These are phyloP conservation scores for Heliconius eleuchia DNA, from an alignment of 1,140 invertebrate genomes.

Conservation along the genomic window DNA sequence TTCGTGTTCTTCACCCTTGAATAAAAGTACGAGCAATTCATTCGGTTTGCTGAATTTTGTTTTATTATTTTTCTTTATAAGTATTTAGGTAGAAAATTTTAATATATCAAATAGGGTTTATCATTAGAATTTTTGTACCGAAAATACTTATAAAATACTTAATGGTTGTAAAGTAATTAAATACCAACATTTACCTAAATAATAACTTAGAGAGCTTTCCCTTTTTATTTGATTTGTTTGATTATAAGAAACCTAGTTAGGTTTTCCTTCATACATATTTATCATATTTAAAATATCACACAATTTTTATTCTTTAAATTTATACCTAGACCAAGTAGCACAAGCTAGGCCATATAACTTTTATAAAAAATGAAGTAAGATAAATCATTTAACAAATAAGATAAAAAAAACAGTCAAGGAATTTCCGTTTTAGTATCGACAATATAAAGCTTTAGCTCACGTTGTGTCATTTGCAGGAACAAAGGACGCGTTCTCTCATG, in stretches of 20 bases:
- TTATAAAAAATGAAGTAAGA: neutral
- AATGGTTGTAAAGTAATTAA: neutral
- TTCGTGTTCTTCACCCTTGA: conserved; percentile 24
- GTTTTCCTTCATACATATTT: no score
- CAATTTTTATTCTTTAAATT: no score
- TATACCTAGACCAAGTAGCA: no score
- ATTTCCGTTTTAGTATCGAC: neutral
- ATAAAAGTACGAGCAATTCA: conserved; percentile 38
- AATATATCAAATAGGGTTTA: neutral
- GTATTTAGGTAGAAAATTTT: neutral
- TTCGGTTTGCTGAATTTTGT: conserved; percentile 18
- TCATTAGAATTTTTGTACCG: neutral
- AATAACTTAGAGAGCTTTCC: neutral
- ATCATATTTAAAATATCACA: no score
- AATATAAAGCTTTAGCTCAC: neutral
- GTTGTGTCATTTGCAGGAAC: neutral
- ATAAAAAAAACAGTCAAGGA: neutral
- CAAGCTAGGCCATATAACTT: no score
- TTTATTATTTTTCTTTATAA: conserved; percentile 15
- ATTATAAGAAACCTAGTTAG: no score
- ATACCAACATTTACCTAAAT: no score
- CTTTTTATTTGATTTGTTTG: neutral
- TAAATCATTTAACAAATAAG: neutral
- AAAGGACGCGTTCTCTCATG: conserved; percentile 3
- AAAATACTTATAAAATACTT: neutral